Conservation (phyloP, 2,797 vertebrate species). For the Ambastaia sidthimunki region DNA sequence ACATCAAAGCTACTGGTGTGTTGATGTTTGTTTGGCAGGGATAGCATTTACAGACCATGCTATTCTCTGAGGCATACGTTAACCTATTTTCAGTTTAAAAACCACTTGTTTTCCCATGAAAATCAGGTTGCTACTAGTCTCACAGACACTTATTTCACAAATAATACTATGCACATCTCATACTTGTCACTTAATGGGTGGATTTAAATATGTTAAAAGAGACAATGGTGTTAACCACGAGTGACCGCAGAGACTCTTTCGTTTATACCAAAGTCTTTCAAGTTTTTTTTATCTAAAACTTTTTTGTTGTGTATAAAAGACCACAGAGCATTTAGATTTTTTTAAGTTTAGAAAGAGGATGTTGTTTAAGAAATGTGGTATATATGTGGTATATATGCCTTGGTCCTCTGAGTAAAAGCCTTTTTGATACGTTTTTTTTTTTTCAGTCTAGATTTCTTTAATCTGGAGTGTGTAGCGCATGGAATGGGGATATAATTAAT, state of each 20-base stretch:
- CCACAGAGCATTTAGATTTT: constrained; percentile 21
- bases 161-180: constrained; percentile 65
- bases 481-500: constrained; percentile 57
- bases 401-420: constrained; percentile 60
- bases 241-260: constrained; percentile 58
- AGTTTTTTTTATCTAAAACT: constrained; percentile 45
- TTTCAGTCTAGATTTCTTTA: constrained; percentile 65
- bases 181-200: constrained; percentile 46
- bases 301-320: constrained; percentile 30
- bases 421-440: constrained; percentile 62
- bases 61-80: constrained; percentile 22
- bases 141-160: constrained; percentile 50
- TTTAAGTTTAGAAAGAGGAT: constrained; percentile 39
- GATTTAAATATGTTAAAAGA: constrained; percentile 52
- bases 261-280: constrained; percentile 80
- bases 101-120: constrained; percentile 30
- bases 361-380: constrained; percentile 44
- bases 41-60: constrained; percentile 4
- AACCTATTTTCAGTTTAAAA: constrained; percentile 25
- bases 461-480: constrained; percentile 48
- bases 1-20: constrained; percentile 26
- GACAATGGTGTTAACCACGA: constrained; percentile 56
- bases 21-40: constrained; percentile 25
- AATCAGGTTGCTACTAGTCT: constrained; percentile 29
- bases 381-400: constrained; percentile 37